Base-by-base conservation (phyloP, 2,797 vertebrate genomes). In the Antennarius maculatus region DNA sequence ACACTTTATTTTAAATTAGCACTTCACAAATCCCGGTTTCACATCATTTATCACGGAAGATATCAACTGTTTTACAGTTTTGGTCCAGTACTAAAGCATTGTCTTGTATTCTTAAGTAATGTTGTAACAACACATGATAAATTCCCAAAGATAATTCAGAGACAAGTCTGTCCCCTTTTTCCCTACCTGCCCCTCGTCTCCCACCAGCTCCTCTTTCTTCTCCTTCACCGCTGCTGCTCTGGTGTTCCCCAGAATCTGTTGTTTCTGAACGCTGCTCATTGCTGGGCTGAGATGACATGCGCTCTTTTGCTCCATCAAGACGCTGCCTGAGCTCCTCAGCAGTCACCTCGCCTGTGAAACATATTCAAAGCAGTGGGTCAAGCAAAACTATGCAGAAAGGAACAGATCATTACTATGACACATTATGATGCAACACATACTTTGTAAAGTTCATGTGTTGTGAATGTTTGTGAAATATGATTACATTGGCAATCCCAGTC, bases 311-410 rank as follows among this genome's bases (percentile, higher is more conserved):
- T 23, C 94, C 95, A 65, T 95, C 93, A 68, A 99, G 92, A 56
- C 96, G 95, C 43, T 95, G 96, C 28, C 94, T 93, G 48, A 99
- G 91, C 80, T 98, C 97, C 89, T 98, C 95, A 53, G 96, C 96
- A 64, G 97, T 98, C 88, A 98, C 94, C 88, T 99, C 97, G 72
- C 97, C 97, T 98, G 81, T 80, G 88, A 85, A 71, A 63, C 14
- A 81, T 27, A 54, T 4, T 3, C 14, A 31, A 10, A 41, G n/a
- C 23, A 57, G 7, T 27, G 43, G 8, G 17, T 61, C 10, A 71
- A 46, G 13, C 39, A 51, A 2, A 49, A 29, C 0, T 8, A 55
- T 7, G 2, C 3, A 11, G 6, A n/a, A 6, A 11, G 1, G 29
- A 1, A n/a, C 14, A 49, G 15, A 59, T 17, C n/a, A 15, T 34